phyloP scores from a whole-genome alignment of 1,140 invertebrate genomes.

The Drosophila murphyi region DNA sequence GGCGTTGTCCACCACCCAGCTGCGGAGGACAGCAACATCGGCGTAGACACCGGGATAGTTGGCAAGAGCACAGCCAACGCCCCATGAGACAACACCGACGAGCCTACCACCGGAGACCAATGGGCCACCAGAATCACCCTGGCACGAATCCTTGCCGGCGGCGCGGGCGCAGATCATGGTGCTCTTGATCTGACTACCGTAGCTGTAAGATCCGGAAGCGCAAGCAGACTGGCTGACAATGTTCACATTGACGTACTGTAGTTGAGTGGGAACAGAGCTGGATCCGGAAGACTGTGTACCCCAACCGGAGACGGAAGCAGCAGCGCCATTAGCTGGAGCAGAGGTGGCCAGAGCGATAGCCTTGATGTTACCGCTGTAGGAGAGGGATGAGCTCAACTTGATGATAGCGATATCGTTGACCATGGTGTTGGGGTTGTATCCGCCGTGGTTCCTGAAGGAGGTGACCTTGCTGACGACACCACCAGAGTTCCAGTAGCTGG shows the following conservation, averaged over 20 bases:
- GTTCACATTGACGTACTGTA: constrained; percentile 65
- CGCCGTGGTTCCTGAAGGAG: constrained; percentile 60
- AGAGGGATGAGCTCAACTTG: constrained; percentile 70
- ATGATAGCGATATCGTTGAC: constrained; percentile 86
- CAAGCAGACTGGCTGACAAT: constrained; percentile 47
- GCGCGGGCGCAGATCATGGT: constrained; percentile 85
- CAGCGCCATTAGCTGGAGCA: constrained; percentile 59
- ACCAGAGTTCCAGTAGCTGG: constrained; percentile 61
- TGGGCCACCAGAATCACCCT: constrained; percentile 85
- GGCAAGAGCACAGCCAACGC: constrained; percentile 86
- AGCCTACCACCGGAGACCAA: constrained; percentile 73
- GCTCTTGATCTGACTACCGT: constrained; percentile 41
- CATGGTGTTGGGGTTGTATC: constrained; percentile 71
- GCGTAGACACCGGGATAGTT: constrained; percentile 87
- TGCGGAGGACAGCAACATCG: constrained; percentile 78
- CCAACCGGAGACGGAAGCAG: constrained; percentile 85
- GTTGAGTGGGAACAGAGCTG: constrained; percentile 40
- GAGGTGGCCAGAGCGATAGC: constrained; percentile 68
- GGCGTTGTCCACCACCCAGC: constrained; percentile 57
- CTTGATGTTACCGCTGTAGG: constrained; percentile 75
- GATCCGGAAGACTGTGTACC: constrained; percentile 56
- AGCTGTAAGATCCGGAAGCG: constrained; percentile 43
- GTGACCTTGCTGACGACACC: constrained; percentile 47
- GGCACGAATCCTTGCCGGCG: constrained; percentile 70
- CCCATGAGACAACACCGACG: constrained; percentile 88